Conservation (phyloP, 2,888 invertebrate genomes). For the Parascotia fuliginaria region DNA sequence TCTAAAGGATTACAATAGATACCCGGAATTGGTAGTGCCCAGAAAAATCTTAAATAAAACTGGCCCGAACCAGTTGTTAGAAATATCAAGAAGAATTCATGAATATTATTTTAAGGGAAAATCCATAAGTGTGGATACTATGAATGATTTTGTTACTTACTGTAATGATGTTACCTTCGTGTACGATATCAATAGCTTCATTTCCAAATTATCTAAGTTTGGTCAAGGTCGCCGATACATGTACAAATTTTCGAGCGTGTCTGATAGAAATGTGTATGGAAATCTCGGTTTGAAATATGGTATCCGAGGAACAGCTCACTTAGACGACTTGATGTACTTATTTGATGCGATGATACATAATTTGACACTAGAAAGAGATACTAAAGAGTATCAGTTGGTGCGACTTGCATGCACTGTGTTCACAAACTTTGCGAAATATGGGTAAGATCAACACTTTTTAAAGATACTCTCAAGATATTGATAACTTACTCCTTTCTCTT, state of each 20-base stretch:
- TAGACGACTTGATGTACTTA: constrained; percentile 66
- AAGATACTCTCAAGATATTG: no score
- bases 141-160: constrained; percentile 8
- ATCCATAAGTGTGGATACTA: constrained; percentile 5
- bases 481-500: no score
- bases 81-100: constrained; percentile 7
- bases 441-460: constrained; percentile 51
- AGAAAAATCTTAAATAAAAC: constrained; percentile 12
- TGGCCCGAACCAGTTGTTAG: constrained; percentile 5
- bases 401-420: constrained; percentile 57
- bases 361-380: constrained; percentile 49
- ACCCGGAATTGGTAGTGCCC: constrained; percentile 18
- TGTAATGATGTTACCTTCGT: background rate
- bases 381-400: constrained; percentile 55
- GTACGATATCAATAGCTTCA: constrained; percentile 14
- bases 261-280: constrained; percentile 57
- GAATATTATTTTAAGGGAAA: constrained; percentile 12
- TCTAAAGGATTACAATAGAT: constrained; percentile 12
- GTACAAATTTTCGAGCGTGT: constrained; percentile 57
- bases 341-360: constrained; percentile 53
- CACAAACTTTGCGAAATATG: constrained; percentile 68
- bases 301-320: constrained; percentile 56
- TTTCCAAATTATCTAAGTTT: constrained; percentile 22
- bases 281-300: constrained; percentile 48
- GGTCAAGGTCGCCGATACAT: constrained; percentile 13